Base-by-base conservation (phyloP, 1,140 invertebrate genomes). In the Cyrtorhinus lividipennis region DNA sequence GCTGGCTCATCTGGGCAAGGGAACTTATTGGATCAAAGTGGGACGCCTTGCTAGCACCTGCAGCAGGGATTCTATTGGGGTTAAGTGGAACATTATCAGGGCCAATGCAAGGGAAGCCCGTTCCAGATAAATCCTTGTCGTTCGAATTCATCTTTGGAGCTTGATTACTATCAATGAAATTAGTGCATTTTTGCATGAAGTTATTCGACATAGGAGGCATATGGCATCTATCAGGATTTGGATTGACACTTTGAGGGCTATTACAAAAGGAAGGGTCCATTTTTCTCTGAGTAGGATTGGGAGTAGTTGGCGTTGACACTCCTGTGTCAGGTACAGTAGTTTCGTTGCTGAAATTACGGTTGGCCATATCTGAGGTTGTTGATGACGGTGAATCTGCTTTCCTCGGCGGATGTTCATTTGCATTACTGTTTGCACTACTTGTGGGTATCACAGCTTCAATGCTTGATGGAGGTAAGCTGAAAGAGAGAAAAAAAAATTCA, bases 21-120 rank as follows among this genome's bases (percentile, higher is more conserved):
- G 92, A 95, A 15, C 90, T 90, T 66, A 95, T 94, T 0, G 92
- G 91, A 77, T 95, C 92, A 73, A 94, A 94, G 68, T 81, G 83
- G 60, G 81, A 79, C 13, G 77, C 68, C 69, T 79, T 81, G 62
- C 76, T 78, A 26, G 75, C 75, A 45, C 65, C 64, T 45, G 65
- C 24, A 13, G 66, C 46, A 65, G 79, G 73, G 69, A 77, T 77
- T 66, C 80, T 80, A 73, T 88, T 86, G 2, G 88, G 87, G 78
- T 92, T 88, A 26, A 91, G 74, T 46, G 89, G 88, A 64, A 90
- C 81, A 74, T 90, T 88, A 71, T 91, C 86, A 13, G 84, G 67
- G 3, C 68, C 68, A 48, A 69, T 66, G 46, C 68, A 66, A 22
- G 62, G 65, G 66, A 64, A 69, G 59, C 63, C 67, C 18, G 61